These are phyloP conservation scores for Ancistrus triradiatus DNA, from an alignment of 2,113 vertebrate species.

Conservation along the genomic window DNA sequence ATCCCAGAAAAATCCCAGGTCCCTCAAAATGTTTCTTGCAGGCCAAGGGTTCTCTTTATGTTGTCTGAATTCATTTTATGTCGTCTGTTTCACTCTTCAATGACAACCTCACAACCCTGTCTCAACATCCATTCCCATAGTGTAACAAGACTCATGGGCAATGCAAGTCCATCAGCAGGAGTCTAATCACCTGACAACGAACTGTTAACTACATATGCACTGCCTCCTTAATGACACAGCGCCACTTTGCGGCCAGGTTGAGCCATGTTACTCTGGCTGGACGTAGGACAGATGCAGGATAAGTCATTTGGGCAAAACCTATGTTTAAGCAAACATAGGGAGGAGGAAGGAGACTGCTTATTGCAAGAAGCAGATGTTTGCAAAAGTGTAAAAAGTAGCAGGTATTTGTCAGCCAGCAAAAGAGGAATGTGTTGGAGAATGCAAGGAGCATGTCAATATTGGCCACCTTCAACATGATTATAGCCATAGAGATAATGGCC, in stretches of 20 bases:
- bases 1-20: too few species aligned
- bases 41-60: background rate
- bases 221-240: conserved; percentile 33
- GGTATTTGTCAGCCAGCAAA: conserved; percentile 26
- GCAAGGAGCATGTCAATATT: conserved; percentile 32
- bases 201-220: conserved; percentile 39
- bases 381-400: conserved; percentile 35
- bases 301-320: conserved; percentile 34
- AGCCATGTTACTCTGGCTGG: conserved; percentile 27
- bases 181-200: conserved; percentile 20
- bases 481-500: conserved; percentile 39
- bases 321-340: conserved; percentile 42
- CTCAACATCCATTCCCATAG: conserved; percentile 6
- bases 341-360: conserved; percentile 34
- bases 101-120: conserved; percentile 8
- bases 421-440: conserved; percentile 42
- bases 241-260: conserved; percentile 42
- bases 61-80: too few species aligned
- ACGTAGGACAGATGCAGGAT: conserved; percentile 38
- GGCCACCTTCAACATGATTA: conserved; percentile 38
- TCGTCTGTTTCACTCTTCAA: conserved; percentile 3
- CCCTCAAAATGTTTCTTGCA: too few species aligned
- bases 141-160: conserved; percentile 10
- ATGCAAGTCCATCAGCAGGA: conserved; percentile 32
- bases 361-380: conserved; percentile 46